Evolutionary conservation across 2,797 vertebrate genomes (phyloP).

Genomic region (Malacoraja senta): DNA sequence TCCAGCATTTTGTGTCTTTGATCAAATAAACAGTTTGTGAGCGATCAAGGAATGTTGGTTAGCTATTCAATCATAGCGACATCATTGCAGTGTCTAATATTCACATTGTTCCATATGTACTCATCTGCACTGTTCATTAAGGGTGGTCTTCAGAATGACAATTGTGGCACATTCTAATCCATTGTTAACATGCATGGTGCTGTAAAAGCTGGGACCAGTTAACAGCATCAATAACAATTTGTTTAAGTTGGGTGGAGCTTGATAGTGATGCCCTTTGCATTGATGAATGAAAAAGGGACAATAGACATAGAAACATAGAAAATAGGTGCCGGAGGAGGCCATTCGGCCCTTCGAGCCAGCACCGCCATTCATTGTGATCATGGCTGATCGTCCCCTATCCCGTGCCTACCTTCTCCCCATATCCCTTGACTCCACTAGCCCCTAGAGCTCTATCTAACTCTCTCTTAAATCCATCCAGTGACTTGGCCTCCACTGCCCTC

Average conservation of each 20-base stretch:
- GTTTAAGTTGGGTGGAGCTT: neutral
- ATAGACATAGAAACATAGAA: no score
- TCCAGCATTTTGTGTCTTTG: no score
- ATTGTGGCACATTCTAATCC: neutral
- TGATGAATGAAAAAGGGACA: neutral
- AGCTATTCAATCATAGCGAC: neutral
- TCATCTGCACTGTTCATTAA: neutral
- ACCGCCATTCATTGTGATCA: no score
- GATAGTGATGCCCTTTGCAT: neutral
- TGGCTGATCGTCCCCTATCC: no score
- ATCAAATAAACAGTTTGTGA: neutral
- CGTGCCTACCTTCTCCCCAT: no score
- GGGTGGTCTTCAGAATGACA: neutral
- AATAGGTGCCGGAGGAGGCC: no score
- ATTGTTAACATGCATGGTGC: neutral
- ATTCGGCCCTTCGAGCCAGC: no score
- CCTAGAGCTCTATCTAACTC: no score
- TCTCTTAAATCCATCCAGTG: no score
- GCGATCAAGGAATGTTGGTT: neutral
- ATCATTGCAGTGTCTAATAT: neutral
- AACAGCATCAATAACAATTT: neutral
- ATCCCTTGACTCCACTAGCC: no score
- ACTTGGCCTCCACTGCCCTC: no score
- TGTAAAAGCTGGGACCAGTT: neutral
- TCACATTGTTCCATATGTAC: neutral